phyloP scores from a whole-genome alignment of 2,797 vertebrate genomes.

The Falco peregrinus region DNA sequence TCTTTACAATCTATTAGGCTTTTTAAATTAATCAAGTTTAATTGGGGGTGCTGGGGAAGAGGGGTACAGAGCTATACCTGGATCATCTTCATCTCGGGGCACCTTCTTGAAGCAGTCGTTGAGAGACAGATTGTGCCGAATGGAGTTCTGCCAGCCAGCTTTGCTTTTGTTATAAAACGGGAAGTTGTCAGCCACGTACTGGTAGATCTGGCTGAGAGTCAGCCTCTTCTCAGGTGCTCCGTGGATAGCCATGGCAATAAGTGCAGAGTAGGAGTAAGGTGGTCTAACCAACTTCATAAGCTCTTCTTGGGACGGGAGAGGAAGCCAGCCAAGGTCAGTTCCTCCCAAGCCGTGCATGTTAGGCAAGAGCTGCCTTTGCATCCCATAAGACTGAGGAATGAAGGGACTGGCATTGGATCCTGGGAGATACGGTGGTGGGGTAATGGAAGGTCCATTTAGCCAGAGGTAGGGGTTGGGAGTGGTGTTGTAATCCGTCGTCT shows the following conservation, averaged over 20 bases:
- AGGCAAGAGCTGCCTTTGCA: slow-evolving; percentile 91
- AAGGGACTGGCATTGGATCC: slow-evolving; percentile 82
- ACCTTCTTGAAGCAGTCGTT: slow-evolving; percentile 94
- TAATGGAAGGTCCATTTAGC: slow-evolving; percentile 79
- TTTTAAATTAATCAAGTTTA: not conserved
- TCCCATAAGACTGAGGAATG: slow-evolving; percentile 87
- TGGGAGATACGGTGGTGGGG: slow-evolving; percentile 78
- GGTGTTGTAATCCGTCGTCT: slow-evolving; percentile 86
- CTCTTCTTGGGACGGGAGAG: slow-evolving; percentile 91
- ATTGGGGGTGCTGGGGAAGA: accelerated
- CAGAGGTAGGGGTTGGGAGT: slow-evolving; percentile 90
- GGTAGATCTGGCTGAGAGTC: slow-evolving; percentile 95
- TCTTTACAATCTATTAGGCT: not conserved
- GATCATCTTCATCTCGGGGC: slow-evolving; percentile 85
- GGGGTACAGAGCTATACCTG: slow-evolving; percentile 74
- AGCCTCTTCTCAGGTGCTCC: slow-evolving; percentile 85
- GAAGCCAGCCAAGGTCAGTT: slow-evolving; percentile 89
- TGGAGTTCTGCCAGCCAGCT: slow-evolving; percentile 96
- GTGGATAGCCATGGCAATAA: slow-evolving; percentile 97
- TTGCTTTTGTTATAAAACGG: slow-evolving; percentile 93
- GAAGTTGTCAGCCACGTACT: slow-evolving; percentile 91
- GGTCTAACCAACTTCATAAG: slow-evolving; percentile 89
- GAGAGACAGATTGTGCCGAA: slow-evolving; percentile 93
- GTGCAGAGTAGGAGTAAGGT: slow-evolving; percentile 94
- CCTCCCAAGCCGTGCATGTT: slow-evolving; percentile 80